These are phyloP conservation scores for Cyrtorhinus lividipennis DNA, from an alignment of 1,140 invertebrate species.

Conservation along the genomic window DNA sequence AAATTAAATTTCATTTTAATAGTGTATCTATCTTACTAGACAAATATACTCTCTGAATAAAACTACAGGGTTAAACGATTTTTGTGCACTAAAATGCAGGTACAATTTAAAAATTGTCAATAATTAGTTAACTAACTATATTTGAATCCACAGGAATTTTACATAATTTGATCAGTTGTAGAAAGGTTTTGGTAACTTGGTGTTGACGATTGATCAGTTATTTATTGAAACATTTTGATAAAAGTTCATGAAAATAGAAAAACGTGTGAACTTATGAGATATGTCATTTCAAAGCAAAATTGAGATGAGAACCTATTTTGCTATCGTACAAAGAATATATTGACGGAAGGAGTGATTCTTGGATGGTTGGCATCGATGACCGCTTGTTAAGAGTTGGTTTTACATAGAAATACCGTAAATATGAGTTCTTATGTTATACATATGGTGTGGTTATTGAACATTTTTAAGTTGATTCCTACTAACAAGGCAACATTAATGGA, in stretches of 20 bases:
- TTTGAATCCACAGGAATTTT: neutral
- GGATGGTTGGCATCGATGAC: neutral
- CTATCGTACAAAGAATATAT: neutral
- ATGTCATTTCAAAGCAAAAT: neutral
- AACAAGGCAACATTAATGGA: too few relatives aligned
- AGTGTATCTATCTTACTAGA: neutral
- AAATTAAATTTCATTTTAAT: neutral
- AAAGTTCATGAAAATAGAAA: neutral
- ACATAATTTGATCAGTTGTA: neutral
- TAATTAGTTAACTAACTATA: neutral
- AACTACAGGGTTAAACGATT: neutral
- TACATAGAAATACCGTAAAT: too few relatives aligned
- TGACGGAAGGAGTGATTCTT: neutral
- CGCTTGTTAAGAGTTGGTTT: neutral
- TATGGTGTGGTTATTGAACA: too few relatives aligned
- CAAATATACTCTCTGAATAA: neutral
- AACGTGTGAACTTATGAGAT: neutral
- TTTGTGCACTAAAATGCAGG: neutral
- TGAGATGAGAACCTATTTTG: neutral
- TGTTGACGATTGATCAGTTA: neutral
- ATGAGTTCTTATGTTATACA: too few relatives aligned
- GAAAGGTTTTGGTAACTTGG: neutral
- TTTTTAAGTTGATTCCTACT: too few relatives aligned
- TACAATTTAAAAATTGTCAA: too few relatives aligned
- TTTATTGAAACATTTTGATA: neutral